Evolutionary conservation across 2,113 vertebrate species (phyloP).

Genomic region (Hippocampus barbouri): DNA sequence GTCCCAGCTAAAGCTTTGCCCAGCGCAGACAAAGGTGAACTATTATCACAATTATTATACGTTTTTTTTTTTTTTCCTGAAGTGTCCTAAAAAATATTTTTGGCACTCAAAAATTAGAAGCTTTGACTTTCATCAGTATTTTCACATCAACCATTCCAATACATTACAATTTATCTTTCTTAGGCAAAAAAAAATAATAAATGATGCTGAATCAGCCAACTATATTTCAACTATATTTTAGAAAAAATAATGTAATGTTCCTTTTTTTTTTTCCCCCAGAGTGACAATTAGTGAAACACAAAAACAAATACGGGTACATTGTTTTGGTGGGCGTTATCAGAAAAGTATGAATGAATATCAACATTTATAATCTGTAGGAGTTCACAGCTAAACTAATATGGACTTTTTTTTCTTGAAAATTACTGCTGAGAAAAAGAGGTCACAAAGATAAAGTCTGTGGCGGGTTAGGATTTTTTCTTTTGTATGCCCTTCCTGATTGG

Average conservation of each 20-base stretch:
- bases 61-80: not conserved
- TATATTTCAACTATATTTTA: too few species aligned
- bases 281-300: not conserved
- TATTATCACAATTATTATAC: not conserved
- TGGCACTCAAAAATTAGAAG: not conserved
- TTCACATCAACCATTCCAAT: too few species aligned
- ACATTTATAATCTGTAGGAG: too few species aligned
- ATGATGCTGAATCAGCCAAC: too few species aligned
- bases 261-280: too few species aligned
- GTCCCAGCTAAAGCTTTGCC: constrained; percentile 54
- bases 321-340: not conserved
- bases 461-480: not conserved
- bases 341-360: not conserved
- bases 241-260: too few species aligned
- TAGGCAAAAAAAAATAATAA: too few species aligned
- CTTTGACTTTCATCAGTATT: too few species aligned
- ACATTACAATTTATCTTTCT: too few species aligned
- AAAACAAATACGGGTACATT: not conserved
- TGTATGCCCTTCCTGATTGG: not conserved
- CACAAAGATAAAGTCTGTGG: not conserved
- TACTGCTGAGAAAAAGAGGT: not conserved
- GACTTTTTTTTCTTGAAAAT: too few species aligned
- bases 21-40: constrained; percentile 60
- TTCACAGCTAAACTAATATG: too few species aligned
- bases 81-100: not conserved